Evolutionary conservation across 1,140 invertebrate genomes (phyloP).

Genomic region (Cataglyphis hispanica): DNA sequence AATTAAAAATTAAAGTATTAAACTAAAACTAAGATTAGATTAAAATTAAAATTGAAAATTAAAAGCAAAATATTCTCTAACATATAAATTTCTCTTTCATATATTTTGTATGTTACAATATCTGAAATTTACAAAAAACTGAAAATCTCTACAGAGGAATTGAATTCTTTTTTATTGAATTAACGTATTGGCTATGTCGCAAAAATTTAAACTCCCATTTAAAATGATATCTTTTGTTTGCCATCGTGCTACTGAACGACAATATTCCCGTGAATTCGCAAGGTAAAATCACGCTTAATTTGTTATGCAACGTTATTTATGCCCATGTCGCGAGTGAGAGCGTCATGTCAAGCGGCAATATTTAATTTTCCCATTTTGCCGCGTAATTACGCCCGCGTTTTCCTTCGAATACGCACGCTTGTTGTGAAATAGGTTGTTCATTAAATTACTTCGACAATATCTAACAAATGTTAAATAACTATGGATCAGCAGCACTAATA

Average conservation of each 20-base stretch:
- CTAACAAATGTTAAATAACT: slow-evolving; percentile 51
- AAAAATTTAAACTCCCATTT: background rate
- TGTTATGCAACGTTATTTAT: slow-evolving; percentile 51
- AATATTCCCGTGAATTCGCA: background rate
- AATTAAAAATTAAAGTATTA: too few species aligned
- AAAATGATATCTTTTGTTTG: background rate
- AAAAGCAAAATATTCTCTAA: background rate
- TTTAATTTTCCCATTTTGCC: slow-evolving; percentile 59
- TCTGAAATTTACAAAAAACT: background rate
- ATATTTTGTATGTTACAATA: background rate
- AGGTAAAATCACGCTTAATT: slow-evolving; percentile 35
- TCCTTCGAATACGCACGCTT: slow-evolving; percentile 38
- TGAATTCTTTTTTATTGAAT: background rate
- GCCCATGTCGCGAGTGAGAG: slow-evolving; percentile 28
- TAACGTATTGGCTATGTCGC: background rate
- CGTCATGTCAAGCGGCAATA: slow-evolving; percentile 45
- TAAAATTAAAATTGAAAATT: background rate
- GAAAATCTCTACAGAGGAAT: background rate
- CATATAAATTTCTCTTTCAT: background rate
- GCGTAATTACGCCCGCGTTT: slow-evolving; percentile 46
- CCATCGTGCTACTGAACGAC: background rate
- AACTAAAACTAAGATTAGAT: too few species aligned
- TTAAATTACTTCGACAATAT: slow-evolving; percentile 60
- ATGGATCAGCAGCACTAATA: background rate
- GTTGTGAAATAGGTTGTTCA: slow-evolving; percentile 30